Base-by-base conservation (phyloP, 35 echinoderm and acorn worm genomes). In the Eucidaris tribuloides region DNA sequence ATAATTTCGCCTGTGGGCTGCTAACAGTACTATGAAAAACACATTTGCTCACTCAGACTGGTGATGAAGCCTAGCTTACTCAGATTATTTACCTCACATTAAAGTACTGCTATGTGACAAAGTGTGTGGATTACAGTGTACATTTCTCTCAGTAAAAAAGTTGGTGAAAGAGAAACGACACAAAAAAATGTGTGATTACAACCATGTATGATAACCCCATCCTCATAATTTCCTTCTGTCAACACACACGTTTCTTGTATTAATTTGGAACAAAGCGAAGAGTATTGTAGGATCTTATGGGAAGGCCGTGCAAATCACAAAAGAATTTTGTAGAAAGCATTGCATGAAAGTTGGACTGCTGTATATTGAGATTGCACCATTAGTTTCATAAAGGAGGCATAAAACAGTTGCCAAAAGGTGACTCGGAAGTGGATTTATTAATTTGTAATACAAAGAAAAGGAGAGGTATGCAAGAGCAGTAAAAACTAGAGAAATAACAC, bases 21-120 rank as follows among this genome's bases (percentile, higher is more conserved):
- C 68, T 41, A 74, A 74, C 68, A 74, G 68, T 74, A 74, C 68
- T 74, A 74, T 74, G 68, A 74, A 38, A 35, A 74, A 33, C 68
- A 74, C 38, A 74, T 42, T 41, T 74, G 68, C 68, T 74, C 68
- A 74, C 68, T n/a, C 9, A 41, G 68, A 13, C 68, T 74, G 68
- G 68, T 74, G 68, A 74, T 44, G 68, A 74, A 74, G 68, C 68
- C 68, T 74, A 74, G 68, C 40, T 74, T 44, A 74, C 68, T 74
- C 68, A 35, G 44, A 38, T 74, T 33, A 74, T 74, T 43, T 74
- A 74, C 68, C 68, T 74, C 68, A 74, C 68, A 74, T 74, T 36
- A 74, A 74, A 74, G 68, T 74, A 74, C 68, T 74, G 68, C 68
- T 74, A 74, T 74, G 68, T 74, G 68, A 74, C 44, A 17, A 74